Evolutionary conservation across 2,888 invertebrate species (phyloP).

Genomic region (Eurois occulta): DNA sequence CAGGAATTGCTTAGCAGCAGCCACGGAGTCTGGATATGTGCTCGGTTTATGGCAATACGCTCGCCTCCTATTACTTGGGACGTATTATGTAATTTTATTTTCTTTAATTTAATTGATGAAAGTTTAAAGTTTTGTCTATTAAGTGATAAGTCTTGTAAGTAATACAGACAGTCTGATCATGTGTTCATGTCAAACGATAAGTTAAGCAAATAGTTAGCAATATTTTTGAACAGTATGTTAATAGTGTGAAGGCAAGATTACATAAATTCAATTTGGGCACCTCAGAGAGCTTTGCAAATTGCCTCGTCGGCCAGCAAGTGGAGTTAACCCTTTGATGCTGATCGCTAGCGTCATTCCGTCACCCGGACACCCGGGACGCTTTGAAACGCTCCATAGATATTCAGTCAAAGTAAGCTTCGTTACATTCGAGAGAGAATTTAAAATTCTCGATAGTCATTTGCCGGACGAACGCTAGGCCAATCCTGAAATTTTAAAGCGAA

Average conservation of each 20-base stretch:
- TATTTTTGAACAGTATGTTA: slow-evolving; percentile 62
- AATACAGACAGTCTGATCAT: not conserved
- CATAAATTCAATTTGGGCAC: slow-evolving; percentile 87
- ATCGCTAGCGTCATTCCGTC: slow-evolving; percentile 78
- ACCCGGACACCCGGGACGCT: slow-evolving; percentile 72
- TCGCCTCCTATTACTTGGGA: too few species aligned
- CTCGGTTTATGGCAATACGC: too few species aligned
- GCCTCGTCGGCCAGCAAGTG: slow-evolving; percentile 79
- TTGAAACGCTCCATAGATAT: slow-evolving; percentile 71
- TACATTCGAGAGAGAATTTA: slow-evolving; percentile 67
- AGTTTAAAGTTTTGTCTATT: not conserved
- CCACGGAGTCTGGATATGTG: too few species aligned
- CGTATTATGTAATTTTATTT: too few species aligned
- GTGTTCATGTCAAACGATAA: not conserved
- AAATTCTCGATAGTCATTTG: slow-evolving; percentile 70
- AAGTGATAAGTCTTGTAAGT: not conserved
- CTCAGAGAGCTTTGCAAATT: slow-evolving; percentile 85
- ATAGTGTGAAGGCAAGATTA: slow-evolving; percentile 77
- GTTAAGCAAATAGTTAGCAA: slow-evolving; percentile 4
- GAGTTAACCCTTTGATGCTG: slow-evolving; percentile 83
- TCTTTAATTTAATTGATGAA: too few species aligned
- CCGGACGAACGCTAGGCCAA: slow-evolving; percentile 62
- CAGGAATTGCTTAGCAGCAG: too few species aligned
- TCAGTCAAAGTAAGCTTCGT: slow-evolving; percentile 67
- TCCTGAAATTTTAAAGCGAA: slow-evolving; percentile 67